Percentiles rank a stretch among this genome's conserved stretches.
These are phyloP conservation scores for Motacilla tschutschensis DNA, from an alignment of 2,113 vertebrate genomes.

Conservation along the genomic window DNA sequence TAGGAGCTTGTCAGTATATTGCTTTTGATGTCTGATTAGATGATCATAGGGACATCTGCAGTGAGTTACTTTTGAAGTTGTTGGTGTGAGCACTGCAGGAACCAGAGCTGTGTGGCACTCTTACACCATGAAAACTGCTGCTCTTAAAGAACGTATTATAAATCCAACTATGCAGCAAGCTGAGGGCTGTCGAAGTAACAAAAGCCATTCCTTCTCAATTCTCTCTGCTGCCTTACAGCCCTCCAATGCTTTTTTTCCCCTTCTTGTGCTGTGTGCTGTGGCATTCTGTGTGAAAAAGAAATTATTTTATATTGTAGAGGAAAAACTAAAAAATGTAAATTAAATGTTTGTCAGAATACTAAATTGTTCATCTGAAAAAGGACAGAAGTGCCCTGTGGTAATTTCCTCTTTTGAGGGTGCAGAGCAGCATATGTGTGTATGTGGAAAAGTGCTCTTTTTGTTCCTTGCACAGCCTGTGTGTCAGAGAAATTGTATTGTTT, in stretches of 20 bases:
- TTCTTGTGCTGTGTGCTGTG: neutral
- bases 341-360: neutral
- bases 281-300: neutral
- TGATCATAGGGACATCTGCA: constrained; percentile 76
- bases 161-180: constrained; percentile 24
- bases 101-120: constrained; percentile 56
- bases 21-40: constrained; percentile 77
- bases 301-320: neutral
- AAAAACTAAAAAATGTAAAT: constrained; percentile 14
- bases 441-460: neutral
- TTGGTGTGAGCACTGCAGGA: constrained; percentile 58
- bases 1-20: constrained; percentile 65
- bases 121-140: constrained; percentile 38
- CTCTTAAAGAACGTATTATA: constrained; percentile 18
- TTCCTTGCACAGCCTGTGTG: neutral
- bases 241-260: neutral
- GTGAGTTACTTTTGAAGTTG: constrained; percentile 72
- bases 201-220: constrained; percentile 27
- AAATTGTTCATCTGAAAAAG: neutral
- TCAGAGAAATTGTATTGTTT: constrained; percentile 21
- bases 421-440: neutral
- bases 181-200: constrained; percentile 49
- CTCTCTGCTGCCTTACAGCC: constrained; percentile 5
- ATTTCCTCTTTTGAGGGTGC: neutral
- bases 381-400: neutral